Conservation (phyloP, 2,888 invertebrate genomes). For the Scelioninae gen. 1 region DNA sequence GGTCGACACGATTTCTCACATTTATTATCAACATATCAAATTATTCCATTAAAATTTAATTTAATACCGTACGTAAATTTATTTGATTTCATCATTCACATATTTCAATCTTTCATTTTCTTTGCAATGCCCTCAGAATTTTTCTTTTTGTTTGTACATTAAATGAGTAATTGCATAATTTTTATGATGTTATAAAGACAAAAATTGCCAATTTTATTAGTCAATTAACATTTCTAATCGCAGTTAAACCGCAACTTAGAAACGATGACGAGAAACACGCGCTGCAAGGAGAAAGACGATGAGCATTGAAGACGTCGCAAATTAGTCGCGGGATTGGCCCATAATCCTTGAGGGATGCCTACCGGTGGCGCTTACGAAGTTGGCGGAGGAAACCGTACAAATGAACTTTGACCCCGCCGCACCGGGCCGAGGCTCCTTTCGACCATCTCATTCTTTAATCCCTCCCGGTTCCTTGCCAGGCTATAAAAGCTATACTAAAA, state of each 20-base stretch:
- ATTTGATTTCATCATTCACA: neutral
- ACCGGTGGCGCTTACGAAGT: slow-evolving; percentile 72
- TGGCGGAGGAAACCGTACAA: slow-evolving; percentile 80
- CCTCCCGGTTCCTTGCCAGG: slow-evolving; percentile 72
- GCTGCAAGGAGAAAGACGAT: slow-evolving; percentile 56
- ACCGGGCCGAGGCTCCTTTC: slow-evolving; percentile 47
- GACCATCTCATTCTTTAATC: slow-evolving; percentile 83
- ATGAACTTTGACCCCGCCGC: slow-evolving; percentile 79
- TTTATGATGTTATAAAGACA: slow-evolving; percentile 1
- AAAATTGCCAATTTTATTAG: slow-evolving; percentile 12
- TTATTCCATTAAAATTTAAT: slow-evolving; percentile 13
- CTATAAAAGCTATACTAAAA: slow-evolving; percentile 79
- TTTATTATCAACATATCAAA: slow-evolving; percentile 32
- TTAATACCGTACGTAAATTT: slow-evolving; percentile 3
- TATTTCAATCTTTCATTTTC: neutral
- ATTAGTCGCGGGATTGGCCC: slow-evolving; percentile 83
- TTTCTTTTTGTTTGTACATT: neutral
- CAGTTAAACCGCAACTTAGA: slow-evolving; percentile 43
- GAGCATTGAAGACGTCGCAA: slow-evolving; percentile 81
- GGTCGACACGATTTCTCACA: slow-evolving; percentile 66
- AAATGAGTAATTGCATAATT: neutral
- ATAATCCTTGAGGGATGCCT: slow-evolving; percentile 82
- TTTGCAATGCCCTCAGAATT: too few relatives aligned
- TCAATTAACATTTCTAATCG: slow-evolving; percentile 44
- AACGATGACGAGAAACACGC: slow-evolving; percentile 45